Evolutionary conservation across 2,888 invertebrate species (phyloP), one percentile per base, ranked within the genome.

Genomic region (Chloromyia formosa): DNA sequence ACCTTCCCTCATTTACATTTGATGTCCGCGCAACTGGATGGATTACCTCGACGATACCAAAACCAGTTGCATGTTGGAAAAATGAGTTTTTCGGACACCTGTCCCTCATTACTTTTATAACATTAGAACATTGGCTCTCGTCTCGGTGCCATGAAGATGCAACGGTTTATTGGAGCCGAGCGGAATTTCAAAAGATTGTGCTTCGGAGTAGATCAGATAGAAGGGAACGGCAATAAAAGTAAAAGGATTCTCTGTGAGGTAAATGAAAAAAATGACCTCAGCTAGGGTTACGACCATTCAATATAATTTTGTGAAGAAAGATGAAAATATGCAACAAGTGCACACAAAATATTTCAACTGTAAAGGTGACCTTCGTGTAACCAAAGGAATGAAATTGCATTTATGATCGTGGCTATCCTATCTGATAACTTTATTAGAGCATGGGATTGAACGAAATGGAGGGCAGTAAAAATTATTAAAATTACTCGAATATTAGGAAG

Each of bases 51-150:
- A n/a, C n/a, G n/a, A n/a, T n/a, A n/a, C n/a, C n/a, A n/a, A n/a
- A n/a, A n/a, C n/a, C n/a, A n/a, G n/a, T n/a, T 64, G 42, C 18
- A 18, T 14, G 27, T 16, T 9, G 40, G 10, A 45, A n/a, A 14
- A 45, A 18, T 64, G 61, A n/a, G 23, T 27, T 20, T 64, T 22
- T 35, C 12, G 56, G 9, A n/a, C 69, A 69, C 69, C 69, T 69
- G 69, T 54, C 69, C 69, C 69, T 53, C 69, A 69, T 69, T 54
- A 54, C 56, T 69, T 69, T 16, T 56, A 7, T 35, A 35, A 18
- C 35, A 16, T 56, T 69, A 69, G 69, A 69, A 12, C n/a, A 49
- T 60, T n/a, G n/a, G 1, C 20, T 12, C 18, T 23, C 45, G 64
- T 42, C n/a, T n/a, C n/a, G n/a, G n/a, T 18, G 2, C 5, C 40